Evolutionary conservation across 2,797 vertebrate species (phyloP).

Genomic region (Eutrigla gurnardus): DNA sequence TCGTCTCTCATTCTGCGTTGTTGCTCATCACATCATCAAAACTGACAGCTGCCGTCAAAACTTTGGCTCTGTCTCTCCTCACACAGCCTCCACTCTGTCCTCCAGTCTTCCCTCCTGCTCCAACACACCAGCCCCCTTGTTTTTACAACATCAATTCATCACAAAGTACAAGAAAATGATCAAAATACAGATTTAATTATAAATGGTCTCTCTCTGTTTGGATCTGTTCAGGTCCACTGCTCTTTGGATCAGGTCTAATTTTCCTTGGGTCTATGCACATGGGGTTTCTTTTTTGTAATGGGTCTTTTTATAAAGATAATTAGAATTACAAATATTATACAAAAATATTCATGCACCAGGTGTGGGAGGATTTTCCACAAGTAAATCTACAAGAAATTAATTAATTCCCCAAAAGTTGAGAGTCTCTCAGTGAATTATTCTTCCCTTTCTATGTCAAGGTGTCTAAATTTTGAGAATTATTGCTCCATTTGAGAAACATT

Average conservation of each 20-base stretch:
- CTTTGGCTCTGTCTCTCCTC: neutral
- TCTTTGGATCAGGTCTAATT: neutral
- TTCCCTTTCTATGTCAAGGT: neutral
- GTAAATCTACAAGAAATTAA: neutral
- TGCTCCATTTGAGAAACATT: neutral
- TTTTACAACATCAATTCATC: neutral
- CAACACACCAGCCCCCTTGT: neutral
- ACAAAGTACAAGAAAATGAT: neutral
- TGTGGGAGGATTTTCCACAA: neutral
- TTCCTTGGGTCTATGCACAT: neutral
- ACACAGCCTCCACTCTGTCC: slow-evolving; percentile 1
- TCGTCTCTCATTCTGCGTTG: slow-evolving; percentile 25
- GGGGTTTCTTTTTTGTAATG: neutral
- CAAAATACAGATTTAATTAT: neutral
- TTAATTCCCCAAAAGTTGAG: neutral
- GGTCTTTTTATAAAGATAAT: no score
- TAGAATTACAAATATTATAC: neutral
- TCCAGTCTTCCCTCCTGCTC: neutral
- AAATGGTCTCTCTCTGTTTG: neutral
- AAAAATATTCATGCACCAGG: neutral
- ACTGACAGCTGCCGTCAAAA: slow-evolving; percentile 45
- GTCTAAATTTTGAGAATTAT: neutral
- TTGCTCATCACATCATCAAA: slow-evolving; percentile 60
- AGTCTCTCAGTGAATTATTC: neutral
- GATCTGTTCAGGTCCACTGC: neutral